phyloP scores from a whole-genome alignment of 2,113 vertebrate species.

The Cyphomyrus discorhynchus region DNA sequence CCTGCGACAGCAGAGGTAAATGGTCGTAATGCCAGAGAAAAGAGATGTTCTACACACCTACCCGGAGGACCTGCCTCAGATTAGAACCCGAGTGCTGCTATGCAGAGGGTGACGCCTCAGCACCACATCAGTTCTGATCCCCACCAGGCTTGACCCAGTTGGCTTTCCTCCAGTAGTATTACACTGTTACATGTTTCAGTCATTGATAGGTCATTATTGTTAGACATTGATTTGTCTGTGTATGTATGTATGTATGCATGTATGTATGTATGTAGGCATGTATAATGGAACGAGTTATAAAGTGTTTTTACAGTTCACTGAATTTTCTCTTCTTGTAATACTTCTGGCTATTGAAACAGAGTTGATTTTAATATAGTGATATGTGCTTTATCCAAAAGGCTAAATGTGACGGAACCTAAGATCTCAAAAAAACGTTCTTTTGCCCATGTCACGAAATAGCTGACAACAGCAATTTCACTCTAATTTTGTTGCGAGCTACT shows the following conservation, averaged over 20 bases:
- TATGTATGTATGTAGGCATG: not conserved
- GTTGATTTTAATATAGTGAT: not conserved
- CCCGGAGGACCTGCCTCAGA: too few relatives aligned
- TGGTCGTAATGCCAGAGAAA: too few relatives aligned
- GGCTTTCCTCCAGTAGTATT: too few relatives aligned
- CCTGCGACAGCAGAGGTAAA: too few relatives aligned
- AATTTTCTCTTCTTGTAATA: not conserved
- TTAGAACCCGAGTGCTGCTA: too few relatives aligned
- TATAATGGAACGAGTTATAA: not conserved
- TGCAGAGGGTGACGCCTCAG: too few relatives aligned
- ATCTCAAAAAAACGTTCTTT: not conserved
- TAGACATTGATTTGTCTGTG: not conserved
- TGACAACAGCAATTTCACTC: not conserved
- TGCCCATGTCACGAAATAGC: not conserved
- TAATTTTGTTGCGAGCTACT: not conserved
- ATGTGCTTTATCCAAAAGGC: not conserved
- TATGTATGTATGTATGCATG: not conserved
- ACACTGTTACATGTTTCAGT: too few relatives aligned
- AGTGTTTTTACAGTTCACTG: not conserved
- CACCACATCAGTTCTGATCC: too few relatives aligned
- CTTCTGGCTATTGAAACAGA: not conserved
- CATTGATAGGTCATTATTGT: too few relatives aligned
- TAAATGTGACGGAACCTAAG: not conserved
- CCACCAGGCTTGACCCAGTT: too few relatives aligned
- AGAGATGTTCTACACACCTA: too few relatives aligned